Evolutionary conservation across 2,888 invertebrate genomes (phyloP).

Genomic region (Gortyna flavago): DNA sequence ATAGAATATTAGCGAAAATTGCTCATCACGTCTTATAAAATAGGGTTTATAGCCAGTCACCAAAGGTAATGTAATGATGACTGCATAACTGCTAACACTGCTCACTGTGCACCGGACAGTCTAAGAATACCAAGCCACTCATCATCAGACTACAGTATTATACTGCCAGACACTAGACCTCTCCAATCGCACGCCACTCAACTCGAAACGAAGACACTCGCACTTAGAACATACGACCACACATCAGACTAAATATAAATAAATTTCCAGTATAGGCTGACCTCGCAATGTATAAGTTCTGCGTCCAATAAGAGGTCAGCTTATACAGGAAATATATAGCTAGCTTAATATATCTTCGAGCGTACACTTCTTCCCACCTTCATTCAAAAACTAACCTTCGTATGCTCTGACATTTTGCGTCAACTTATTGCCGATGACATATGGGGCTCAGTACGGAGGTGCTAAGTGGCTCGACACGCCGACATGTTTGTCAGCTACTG

Average conservation of each 20-base stretch:
- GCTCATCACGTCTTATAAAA: neutral
- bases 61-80: neutral
- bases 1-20: too few relatives aligned
- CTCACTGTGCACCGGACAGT: neutral
- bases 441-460: slow-evolving; percentile 62
- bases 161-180: neutral
- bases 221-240: neutral
- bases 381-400: slow-evolving; percentile 17
- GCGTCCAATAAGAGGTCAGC: neutral
- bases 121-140: neutral
- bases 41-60: neutral
- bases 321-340: neutral
- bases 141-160: neutral
- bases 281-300: neutral
- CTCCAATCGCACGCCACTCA: neutral
- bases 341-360: neutral
- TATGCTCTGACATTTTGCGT: slow-evolving; percentile 39
- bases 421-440: slow-evolving; percentile 49
- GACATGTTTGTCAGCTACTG: slow-evolving; percentile 60
- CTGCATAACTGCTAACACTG: neutral
- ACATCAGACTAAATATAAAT: too few relatives aligned
- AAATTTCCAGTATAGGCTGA: neutral
- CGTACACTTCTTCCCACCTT: slow-evolving; percentile 1
- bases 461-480: slow-evolving; percentile 77
- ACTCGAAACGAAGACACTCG: neutral